phyloP scores from a whole-genome alignment of 2,113 vertebrate species.

The Chunga burmeisteri region DNA sequence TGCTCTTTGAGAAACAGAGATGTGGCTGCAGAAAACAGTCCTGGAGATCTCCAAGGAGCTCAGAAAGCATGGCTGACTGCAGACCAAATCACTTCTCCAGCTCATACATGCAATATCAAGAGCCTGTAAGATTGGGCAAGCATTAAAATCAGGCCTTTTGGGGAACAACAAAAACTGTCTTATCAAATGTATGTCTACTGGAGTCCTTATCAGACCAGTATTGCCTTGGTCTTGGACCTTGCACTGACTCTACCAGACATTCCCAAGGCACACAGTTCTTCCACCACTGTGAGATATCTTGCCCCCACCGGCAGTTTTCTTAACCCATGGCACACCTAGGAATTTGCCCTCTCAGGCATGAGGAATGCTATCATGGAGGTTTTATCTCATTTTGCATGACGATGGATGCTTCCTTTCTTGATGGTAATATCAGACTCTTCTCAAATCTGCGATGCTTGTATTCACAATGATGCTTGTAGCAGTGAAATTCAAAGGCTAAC shows the following conservation, averaged over 20 bases:
- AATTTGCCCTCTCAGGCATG: not conserved
- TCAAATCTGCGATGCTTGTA: not conserved
- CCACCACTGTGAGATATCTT: not conserved
- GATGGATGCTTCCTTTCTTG: not conserved
- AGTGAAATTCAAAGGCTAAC: not conserved
- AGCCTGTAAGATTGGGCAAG: not conserved
- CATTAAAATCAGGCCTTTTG: not conserved
- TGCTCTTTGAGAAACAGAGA: not conserved
- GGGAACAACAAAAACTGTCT: rapidly evolving
- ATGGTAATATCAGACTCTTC: not conserved
- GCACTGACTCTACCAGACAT: not conserved
- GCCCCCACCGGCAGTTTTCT: not conserved
- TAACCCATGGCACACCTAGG: not conserved
- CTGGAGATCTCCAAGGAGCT: rapidly evolving
- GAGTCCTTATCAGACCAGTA: not conserved
- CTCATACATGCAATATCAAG: not conserved
- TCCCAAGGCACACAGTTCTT: not conserved
- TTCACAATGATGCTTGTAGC: not conserved
- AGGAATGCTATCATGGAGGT: not conserved
- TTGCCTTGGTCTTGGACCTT: not conserved
- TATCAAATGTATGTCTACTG: rapidly evolving
- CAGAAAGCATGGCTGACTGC: not conserved
- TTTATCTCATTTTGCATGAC: not conserved
- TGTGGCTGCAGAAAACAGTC: not conserved
- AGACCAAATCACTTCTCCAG: not conserved